Conservation (phyloP, 1,140 invertebrate species). For the Drosophila tsacasi region DNA sequence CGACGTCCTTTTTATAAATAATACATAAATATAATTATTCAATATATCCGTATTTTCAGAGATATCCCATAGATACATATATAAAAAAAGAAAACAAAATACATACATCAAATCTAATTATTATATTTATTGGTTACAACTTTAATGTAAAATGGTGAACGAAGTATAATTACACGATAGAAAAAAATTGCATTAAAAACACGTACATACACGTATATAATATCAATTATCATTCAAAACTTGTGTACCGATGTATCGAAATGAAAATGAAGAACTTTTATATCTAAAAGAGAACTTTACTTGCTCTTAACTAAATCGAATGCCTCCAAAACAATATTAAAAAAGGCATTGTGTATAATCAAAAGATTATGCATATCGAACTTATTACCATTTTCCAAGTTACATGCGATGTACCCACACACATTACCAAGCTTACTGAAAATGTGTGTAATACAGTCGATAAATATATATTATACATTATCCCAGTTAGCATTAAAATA, state of each 20-base stretch:
- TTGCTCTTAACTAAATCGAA: neutral
- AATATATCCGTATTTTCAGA: conserved; percentile 5
- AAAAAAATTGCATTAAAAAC: neutral
- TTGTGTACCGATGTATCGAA: conserved; percentile 8
- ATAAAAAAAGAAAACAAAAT: neutral
- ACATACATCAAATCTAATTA: neutral
- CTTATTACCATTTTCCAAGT: conserved; percentile 1
- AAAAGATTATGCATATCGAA: conserved; percentile 1
- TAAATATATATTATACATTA: conserved; percentile 9
- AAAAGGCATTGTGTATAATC: conserved; percentile 3
- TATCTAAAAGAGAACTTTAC: conserved; percentile 1
- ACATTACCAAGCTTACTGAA: conserved; percentile 5
- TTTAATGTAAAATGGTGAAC: neutral
- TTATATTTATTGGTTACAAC: neutral
- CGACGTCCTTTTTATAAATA: neutral
- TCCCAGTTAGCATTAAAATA: conserved; percentile 6
- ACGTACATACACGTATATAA: neutral
- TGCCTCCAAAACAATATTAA: neutral
- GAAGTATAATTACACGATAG: neutral
- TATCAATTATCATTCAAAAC: neutral
- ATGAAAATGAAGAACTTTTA: conserved; percentile 1
- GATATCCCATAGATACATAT: conserved; percentile 1
- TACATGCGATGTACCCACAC: conserved; percentile 1
- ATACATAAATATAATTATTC: neutral
- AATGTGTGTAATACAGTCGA: neutral